Percentiles rank a stretch among this genome's conserved stretches.
Evolutionary conservation across 2,888 invertebrate genomes (phyloP).

Genomic region (Belgica antarctica): DNA sequence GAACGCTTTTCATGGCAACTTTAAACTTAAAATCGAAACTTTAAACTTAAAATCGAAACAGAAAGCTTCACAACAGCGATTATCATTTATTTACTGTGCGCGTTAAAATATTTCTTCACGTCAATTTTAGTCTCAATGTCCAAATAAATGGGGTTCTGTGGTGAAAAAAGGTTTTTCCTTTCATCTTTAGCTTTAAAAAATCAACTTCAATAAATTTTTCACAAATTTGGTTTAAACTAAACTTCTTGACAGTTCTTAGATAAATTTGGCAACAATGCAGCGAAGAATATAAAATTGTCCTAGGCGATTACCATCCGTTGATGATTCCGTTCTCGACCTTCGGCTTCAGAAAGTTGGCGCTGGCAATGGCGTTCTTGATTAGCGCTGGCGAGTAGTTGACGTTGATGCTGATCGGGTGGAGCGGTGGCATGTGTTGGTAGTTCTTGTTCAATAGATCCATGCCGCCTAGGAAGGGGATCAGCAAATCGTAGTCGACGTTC

Average conservation of each 20-base stretch:
- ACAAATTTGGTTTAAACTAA: not conserved
- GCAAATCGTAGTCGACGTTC: conserved; percentile 70
- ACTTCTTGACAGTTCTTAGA: not conserved
- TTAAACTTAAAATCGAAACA: too few relatives aligned
- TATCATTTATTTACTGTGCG: too few relatives aligned
- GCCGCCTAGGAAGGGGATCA: conserved; percentile 68
- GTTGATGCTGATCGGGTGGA: conserved; percentile 86
- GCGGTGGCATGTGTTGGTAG: conserved; percentile 58
- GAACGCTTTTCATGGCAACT: too few relatives aligned
- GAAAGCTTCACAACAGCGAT: too few relatives aligned
- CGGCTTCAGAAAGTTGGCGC: conserved; percentile 47
- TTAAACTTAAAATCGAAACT: too few relatives aligned
- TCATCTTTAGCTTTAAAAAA: not conserved
- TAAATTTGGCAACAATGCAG: conserved; percentile 40
- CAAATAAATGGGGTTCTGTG: not conserved
- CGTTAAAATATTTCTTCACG: too few relatives aligned
- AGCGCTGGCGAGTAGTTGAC: conserved; percentile 66
- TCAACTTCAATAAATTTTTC: conserved; percentile 8
- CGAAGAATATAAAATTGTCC: not conserved
- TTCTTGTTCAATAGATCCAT: conserved; percentile 59
- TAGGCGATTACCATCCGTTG: conserved; percentile 52
- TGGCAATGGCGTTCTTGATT: conserved; percentile 46
- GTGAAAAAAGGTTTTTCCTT: conserved; percentile 2
- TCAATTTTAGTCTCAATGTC: too few relatives aligned
- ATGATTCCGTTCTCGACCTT: conserved; percentile 52